Evolutionary conservation across 1,140 invertebrate genomes (phyloP), one percentile per base, ranked within the genome.

Genomic region (Akabosia matsudoensis): DNA sequence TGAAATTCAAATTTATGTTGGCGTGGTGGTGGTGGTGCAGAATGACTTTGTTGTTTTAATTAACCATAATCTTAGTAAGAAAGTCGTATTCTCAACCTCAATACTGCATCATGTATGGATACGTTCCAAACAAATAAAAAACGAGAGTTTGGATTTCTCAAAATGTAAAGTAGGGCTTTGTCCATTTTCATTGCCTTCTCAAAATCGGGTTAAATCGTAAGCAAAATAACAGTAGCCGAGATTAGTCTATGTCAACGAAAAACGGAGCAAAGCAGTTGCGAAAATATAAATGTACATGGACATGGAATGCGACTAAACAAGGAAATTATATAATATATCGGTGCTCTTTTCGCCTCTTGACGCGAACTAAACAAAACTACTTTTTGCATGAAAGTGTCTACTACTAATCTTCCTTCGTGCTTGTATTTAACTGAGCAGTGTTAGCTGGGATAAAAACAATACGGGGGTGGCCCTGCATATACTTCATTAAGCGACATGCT

Each of bases 141-240:
- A 22, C 54, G 54, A 61, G 54, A 61, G 54, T 61, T 14, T 45
- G 54, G 13, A 45, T n/a, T n/a, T n/a, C n/a, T n/a, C 10, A n/a
- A 51, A n/a, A 51, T 22, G 54, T 7, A 61, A 61, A 10, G 54
- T 61, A 61, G 54, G 54, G 24, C 54, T 61, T 61, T 61, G 54
- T 24, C 24, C 54, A 24, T 61, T 16, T 61, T 61, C 7, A 61
- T 7, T 61, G 54, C 54, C 54, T 22, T 61, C n/a, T 61, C 54
- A 61, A 22, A 61, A 61, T 16, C 14, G 54, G 54, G 54, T 61
- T 61, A 22, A 61, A 10, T 45, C 7, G 7, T 10, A 7, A 18
- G 37, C 37, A 10, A n/a, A n/a, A n/a, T 45, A 45, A 18, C 37
- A 45, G 7, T 45, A 18, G 18, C 7, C 37, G 18, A 7, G 18